Evolutionary conservation across 2,113 vertebrate genomes (phyloP).

Genomic region (Progne subis): DNA sequence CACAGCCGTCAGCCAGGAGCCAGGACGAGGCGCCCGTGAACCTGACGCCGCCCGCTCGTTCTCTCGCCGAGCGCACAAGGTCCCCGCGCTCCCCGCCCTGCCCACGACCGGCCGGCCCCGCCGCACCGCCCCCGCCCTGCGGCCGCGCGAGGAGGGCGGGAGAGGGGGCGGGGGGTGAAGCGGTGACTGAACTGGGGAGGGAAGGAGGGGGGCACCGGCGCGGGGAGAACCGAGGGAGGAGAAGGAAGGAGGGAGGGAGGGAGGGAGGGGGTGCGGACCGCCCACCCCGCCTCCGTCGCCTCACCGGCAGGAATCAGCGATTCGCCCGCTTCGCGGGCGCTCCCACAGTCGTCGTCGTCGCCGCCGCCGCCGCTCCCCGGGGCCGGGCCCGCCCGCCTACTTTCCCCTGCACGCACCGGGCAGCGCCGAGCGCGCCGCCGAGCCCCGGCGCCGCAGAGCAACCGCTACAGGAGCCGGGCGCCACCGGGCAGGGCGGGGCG

Average conservation of each 20-base stretch:
- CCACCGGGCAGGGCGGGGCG: not conserved
- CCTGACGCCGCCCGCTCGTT: not conserved
- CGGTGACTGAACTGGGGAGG: not conserved
- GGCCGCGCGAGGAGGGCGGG: not conserved
- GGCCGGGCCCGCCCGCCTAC: not conserved
- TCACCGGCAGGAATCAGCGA: not conserved
- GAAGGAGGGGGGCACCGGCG: not conserved
- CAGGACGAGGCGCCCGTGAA: not conserved
- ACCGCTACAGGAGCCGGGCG: not conserved
- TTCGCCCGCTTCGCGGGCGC: not conserved
- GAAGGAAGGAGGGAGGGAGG: not conserved
- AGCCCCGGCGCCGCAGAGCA: not conserved
- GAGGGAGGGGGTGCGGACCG: not conserved
- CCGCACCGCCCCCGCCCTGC: conserved; percentile 25
- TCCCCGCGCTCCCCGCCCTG: conserved; percentile 8
- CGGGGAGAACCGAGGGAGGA: not conserved
- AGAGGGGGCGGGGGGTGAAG: not conserved
- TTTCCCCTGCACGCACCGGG: not conserved
- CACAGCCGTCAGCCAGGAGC: not conserved
- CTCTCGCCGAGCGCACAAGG: conserved; percentile 1
- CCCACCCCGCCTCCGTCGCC: not conserved
- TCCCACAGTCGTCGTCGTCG: not conserved
- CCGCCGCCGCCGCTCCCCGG: not conserved
- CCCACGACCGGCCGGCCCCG: not conserved
- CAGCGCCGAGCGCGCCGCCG: not conserved